Evolutionary conservation across 2,113 vertebrate genomes (phyloP), one percentile per base, ranked within the genome.

Genomic region (Poecile atricapillus): DNA sequence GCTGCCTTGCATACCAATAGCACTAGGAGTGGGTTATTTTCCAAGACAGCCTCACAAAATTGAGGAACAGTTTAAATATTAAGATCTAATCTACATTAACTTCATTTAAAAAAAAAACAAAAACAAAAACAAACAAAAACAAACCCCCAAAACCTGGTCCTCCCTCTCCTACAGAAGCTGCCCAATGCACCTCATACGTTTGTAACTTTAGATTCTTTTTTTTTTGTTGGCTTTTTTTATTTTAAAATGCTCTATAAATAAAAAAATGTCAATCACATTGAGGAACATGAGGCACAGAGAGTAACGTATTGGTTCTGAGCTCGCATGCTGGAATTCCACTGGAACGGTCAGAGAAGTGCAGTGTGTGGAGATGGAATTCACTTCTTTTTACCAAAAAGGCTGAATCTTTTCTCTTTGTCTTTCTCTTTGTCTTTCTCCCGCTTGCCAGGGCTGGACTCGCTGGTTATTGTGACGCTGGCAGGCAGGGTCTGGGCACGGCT

Each of bases 381-480:
- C 91, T 99, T 99, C 98, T 99, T 99, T 97, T 99, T 99, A 98
- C 99, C 99, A 97, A 99, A 99, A 92, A 99, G 98, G 95, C 99
- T 99, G 98, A 99, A 99, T 93, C 99, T 98, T 95, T 99, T 99
- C 97, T 99, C 99, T 92, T 99, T 99, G 97, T 99, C 99, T 97
- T 99, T 99, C 96, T 99, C 99, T 94, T 99, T 99, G 95, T 99
- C 99, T 80, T 98, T 98, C 95, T 98, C 98, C 74, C 98, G 97
- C 97, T 99, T 99, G 81, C 99, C 99, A 21, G 99, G 99, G 97
- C 99, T 99, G 83, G 99, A 99, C 96, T 99, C 99, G 64, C 98
- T 98, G 95, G 98, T 98, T 82, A 99, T 97, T 71, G 98, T 98
- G 93, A 99, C 98, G 1, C 98, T 98, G 95, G 98, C 98, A 20